phyloP scores from a whole-genome alignment of 1,140 invertebrate genomes.

The Ladona fulva region DNA sequence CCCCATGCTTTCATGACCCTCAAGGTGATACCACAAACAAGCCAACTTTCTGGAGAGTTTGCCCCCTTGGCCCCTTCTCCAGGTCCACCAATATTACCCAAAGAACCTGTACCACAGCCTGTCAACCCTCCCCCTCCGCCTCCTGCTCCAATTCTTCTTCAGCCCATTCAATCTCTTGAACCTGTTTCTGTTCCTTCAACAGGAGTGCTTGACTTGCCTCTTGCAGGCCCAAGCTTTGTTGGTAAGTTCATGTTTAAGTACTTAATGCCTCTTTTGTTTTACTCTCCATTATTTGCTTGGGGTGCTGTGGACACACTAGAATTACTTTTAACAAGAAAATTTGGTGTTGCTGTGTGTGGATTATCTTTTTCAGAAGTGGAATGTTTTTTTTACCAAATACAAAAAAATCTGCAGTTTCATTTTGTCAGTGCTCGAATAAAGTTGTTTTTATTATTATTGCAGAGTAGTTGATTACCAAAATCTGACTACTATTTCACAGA shows the following conservation, averaged over 20 bases:
- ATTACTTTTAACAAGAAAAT: no score
- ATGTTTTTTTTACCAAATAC: no score
- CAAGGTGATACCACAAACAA: background rate
- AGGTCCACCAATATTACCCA: background rate
- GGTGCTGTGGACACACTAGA: no score
- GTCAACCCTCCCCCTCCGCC: background rate
- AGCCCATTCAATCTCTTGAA: background rate
- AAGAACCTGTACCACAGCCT: background rate
- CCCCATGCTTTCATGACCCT: background rate
- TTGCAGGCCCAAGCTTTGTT: background rate
- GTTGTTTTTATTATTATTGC: no score
- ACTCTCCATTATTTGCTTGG: no score
- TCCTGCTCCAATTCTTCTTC: background rate
- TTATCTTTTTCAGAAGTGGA: no score
- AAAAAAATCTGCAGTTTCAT: no score
- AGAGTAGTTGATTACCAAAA: no score
- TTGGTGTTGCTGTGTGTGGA: no score
- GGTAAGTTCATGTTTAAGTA: background rate
- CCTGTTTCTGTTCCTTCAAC: background rate
- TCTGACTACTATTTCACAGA: no score
- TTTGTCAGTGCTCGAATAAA: no score
- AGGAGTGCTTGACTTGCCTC: background rate
- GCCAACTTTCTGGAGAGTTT: background rate
- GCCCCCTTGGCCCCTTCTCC: background rate
- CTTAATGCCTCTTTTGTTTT: no score